Percentiles rank a stretch among this genome's conserved stretches.
Conservation (phyloP, 2,797 vertebrate genomes). For the Lophotriccus pileatus region DNA sequence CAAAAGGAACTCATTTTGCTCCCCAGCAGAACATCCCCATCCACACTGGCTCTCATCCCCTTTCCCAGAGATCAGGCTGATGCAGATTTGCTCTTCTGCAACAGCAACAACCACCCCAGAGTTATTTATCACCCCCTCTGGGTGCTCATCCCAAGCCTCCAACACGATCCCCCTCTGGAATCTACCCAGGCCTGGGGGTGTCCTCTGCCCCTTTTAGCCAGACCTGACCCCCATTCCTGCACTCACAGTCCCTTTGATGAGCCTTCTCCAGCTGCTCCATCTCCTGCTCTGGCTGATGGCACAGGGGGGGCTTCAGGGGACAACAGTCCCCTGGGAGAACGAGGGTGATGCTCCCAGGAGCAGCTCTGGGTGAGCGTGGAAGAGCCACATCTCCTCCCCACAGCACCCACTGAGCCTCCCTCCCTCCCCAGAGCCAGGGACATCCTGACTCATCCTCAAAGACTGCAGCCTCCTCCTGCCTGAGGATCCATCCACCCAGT, state of each 20-base stretch:
- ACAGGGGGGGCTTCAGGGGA: not conserved
- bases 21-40: not conserved
- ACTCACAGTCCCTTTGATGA: not conserved
- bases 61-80: too few species aligned
- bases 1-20: not conserved
- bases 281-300: not conserved
- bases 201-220: not conserved
- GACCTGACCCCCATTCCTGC: fast-evolving
- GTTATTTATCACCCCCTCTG: fast-evolving
- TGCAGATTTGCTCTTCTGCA: not conserved
- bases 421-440: not conserved
- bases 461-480: not conserved
- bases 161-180: fast-evolving
- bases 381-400: not conserved
- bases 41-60: fast-evolving
- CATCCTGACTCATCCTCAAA: not conserved
- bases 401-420: not conserved
- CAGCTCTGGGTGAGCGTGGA: not conserved
- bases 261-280: not conserved
- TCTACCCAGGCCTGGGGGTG: fast-evolving
- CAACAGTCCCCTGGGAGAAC: not conserved
- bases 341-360: not conserved
- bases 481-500: not conserved
- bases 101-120: not conserved
- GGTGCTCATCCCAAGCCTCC: fast-evolving